phyloP scores from a whole-genome alignment of 2,888 invertebrate species.

The Dermolepida albohirtum region DNA sequence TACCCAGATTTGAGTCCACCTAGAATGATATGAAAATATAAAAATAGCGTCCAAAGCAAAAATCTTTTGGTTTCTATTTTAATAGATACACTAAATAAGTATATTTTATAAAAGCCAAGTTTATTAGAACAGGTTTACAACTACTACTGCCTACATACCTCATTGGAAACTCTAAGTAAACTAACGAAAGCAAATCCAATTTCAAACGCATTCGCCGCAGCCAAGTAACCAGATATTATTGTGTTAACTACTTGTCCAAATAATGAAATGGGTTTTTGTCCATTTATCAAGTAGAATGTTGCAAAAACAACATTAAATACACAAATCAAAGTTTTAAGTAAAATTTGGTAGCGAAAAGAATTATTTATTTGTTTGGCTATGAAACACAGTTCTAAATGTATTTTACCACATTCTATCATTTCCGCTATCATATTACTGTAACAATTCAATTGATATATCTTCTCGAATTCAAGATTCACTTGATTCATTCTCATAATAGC shows the following conservation, averaged over 20 bases:
- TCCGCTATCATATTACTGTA: not conserved
- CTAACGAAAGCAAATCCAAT: slow-evolving; percentile 15
- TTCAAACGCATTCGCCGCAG: slow-evolving; percentile 7
- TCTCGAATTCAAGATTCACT: not conserved
- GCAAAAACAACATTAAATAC: slow-evolving; percentile 16
- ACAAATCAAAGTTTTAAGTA: slow-evolving; percentile 24
- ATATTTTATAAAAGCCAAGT: too few species aligned
- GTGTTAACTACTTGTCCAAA: not conserved
- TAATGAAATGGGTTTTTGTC: not conserved
- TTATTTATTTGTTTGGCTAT: slow-evolving; percentile 15
- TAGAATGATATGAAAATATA: too few species aligned
- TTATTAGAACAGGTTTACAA: too few species aligned
- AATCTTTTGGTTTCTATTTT: too few species aligned
- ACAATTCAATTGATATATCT: slow-evolving; percentile 4
- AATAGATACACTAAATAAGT: too few species aligned
- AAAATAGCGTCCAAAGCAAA: too few species aligned
- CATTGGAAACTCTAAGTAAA: slow-evolving; percentile 13
- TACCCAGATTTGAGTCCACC: too few species aligned
- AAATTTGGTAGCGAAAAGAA: slow-evolving; percentile 21
- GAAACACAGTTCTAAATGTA: slow-evolving; percentile 26
- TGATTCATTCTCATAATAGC: slow-evolving; percentile 4
- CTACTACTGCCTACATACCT: slow-evolving; percentile 28
- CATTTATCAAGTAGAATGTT: slow-evolving; percentile 21
- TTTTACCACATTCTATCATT: slow-evolving; percentile 14
- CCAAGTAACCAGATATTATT: not conserved